Conservation (phyloP, 2,888 invertebrate genomes). For the Latheticus oryzae region DNA sequence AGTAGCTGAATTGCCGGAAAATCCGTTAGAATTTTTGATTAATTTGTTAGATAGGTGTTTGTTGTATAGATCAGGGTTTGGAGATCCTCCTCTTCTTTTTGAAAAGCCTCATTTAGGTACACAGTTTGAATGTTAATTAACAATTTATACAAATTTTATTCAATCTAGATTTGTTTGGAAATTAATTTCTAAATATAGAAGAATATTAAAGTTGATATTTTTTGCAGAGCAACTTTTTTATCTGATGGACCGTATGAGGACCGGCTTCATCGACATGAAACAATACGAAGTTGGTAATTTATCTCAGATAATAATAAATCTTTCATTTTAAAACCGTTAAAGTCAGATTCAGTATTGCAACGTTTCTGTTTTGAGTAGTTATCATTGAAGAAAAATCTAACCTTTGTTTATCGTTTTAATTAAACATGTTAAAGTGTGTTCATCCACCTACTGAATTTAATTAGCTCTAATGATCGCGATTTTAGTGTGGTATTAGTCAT, state of each 20-base stretch:
- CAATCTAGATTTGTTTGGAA: too few relatives aligned
- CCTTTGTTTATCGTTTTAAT: slow-evolving; percentile 10
- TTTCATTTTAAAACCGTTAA: slow-evolving; percentile 1
- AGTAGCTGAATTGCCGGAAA: slow-evolving; percentile 62
- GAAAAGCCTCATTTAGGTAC: slow-evolving; percentile 58
- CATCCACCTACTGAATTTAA: slow-evolving; percentile 4
- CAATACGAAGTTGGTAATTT: slow-evolving; percentile 59
- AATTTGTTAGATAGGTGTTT: slow-evolving; percentile 65
- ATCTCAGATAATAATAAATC: neutral
- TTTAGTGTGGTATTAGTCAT: slow-evolving; percentile 2
- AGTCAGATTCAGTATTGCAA: neutral
- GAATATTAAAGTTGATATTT: too few relatives aligned
- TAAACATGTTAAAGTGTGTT: slow-evolving; percentile 13
- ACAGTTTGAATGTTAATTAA: too few relatives aligned
- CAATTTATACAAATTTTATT: slow-evolving; percentile 1
- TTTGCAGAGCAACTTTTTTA: slow-evolving; percentile 57
- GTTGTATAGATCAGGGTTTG: slow-evolving; percentile 64
- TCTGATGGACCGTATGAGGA: slow-evolving; percentile 61
- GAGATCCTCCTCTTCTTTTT: slow-evolving; percentile 66
- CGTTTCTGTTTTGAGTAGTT: neutral
- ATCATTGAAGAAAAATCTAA: slow-evolving; percentile 1
- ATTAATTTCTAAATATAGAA: too few relatives aligned
- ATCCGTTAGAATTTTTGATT: slow-evolving; percentile 65
- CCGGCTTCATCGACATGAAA: slow-evolving; percentile 57
- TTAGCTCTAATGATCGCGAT: slow-evolving; percentile 19